phyloP scores from a whole-genome alignment of 2,888 invertebrate species.

The Tridacna crocea region DNA sequence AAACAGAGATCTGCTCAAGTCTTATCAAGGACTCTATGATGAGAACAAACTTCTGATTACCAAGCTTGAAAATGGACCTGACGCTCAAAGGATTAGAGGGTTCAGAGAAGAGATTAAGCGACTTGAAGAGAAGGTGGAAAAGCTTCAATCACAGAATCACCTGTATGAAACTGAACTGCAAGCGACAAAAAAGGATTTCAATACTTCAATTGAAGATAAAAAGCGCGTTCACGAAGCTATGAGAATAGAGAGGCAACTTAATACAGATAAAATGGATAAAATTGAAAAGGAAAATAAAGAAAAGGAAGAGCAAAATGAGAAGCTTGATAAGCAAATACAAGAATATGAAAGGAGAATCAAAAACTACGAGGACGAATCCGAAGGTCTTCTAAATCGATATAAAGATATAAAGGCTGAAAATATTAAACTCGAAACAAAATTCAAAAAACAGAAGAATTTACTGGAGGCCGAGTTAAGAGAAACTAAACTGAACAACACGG shows the following conservation, averaged over 20 bases:
- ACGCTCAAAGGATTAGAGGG: slow-evolving; percentile 44
- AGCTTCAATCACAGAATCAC: slow-evolving; percentile 31
- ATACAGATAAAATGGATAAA: slow-evolving; percentile 40
- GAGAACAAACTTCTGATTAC: slow-evolving; percentile 56
- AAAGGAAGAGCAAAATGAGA: slow-evolving; percentile 39
- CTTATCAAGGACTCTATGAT: slow-evolving; percentile 56
- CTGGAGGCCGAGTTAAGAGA: slow-evolving; percentile 50
- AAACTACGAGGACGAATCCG: slow-evolving; percentile 49
- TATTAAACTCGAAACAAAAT: slow-evolving; percentile 55
- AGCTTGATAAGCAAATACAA: slow-evolving; percentile 36
- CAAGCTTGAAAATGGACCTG: slow-evolving; percentile 55
- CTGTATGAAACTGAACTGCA: slow-evolving; percentile 40
- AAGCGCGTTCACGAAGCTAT: slow-evolving; percentile 52
- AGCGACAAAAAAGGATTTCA: slow-evolving; percentile 38
- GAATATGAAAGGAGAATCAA: slow-evolving; percentile 52
- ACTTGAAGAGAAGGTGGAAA: slow-evolving; percentile 48
- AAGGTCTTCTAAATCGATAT: slow-evolving; percentile 52
- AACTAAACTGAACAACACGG: slow-evolving; percentile 49
- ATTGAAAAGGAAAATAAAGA: slow-evolving; percentile 50
- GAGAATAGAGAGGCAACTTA: slow-evolving; percentile 51
- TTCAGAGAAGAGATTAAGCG: slow-evolving; percentile 55
- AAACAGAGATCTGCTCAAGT: slow-evolving; percentile 46
- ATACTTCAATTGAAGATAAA: slow-evolving; percentile 41
- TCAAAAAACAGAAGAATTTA: slow-evolving; percentile 57
- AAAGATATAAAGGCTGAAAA: slow-evolving; percentile 58